Percentiles rank a stretch among this genome's conserved stretches.
These are phyloP conservation scores for Prorops nasuta DNA, from an alignment of 1,140 invertebrate species.

Conservation along the genomic window DNA sequence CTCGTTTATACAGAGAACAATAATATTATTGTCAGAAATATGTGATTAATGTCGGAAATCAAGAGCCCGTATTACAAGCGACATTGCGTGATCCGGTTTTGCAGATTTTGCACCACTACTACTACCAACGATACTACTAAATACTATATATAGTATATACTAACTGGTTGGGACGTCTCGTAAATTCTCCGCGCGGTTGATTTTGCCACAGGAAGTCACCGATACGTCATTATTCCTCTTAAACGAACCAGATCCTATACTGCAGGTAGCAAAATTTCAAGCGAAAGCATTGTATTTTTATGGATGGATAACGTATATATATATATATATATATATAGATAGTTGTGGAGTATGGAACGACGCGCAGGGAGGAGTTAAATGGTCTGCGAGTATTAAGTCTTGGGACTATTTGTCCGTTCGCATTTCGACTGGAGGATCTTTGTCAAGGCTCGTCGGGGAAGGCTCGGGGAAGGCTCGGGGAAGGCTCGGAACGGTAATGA, in stretches of 20 bases:
- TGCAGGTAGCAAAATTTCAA: too few species aligned
- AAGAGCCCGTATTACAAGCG: conserved; percentile 36
- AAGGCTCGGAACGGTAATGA: conserved; percentile 38
- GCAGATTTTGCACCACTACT: conserved; percentile 34
- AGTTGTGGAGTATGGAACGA: too few species aligned
- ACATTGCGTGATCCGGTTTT: conserved; percentile 40
- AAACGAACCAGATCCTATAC: conserved; percentile 31
- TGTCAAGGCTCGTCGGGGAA: too few species aligned
- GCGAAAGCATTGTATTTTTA: too few species aligned
- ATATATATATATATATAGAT: too few species aligned
- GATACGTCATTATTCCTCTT: conserved; percentile 27
- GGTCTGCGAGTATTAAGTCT: too few species aligned
- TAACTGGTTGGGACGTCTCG: too few species aligned
- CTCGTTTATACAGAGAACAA: conserved; percentile 50
- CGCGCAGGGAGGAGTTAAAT: too few species aligned
- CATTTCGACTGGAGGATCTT: conserved; percentile 13
- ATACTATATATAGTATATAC: too few species aligned
- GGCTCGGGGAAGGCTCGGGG: background rate
- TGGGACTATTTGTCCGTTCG: conserved; percentile 7
- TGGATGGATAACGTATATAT: too few species aligned
- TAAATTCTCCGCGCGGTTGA: conserved; percentile 14
- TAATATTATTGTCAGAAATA: conserved; percentile 49
- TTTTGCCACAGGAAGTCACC: conserved; percentile 25
- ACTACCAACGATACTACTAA: too few species aligned
- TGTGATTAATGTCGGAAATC: conserved; percentile 49